Conservation (phyloP, 2,113 vertebrate species). For the Chiloscyllium plagiosum region DNA sequence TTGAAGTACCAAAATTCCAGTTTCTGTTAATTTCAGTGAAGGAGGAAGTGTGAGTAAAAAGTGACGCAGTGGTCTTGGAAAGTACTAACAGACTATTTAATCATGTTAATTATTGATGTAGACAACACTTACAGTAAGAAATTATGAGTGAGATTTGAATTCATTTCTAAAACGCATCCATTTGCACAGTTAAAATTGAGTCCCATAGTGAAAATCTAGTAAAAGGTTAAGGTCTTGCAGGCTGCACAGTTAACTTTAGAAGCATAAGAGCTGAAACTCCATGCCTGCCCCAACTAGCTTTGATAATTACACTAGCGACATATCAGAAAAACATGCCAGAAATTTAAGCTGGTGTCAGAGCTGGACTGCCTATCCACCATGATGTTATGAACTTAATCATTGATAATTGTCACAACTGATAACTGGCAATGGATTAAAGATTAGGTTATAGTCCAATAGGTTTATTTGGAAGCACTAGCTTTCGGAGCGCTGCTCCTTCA, state of each 20-base stretch:
- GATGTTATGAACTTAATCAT: background rate
- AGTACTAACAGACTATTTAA: background rate
- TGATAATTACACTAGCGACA: background rate
- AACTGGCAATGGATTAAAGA: background rate
- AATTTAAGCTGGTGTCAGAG: background rate
- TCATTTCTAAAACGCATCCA: background rate
- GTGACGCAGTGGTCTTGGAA: background rate
- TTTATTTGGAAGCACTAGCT: too few species aligned
- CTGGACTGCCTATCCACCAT: background rate
- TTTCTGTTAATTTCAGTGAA: background rate
- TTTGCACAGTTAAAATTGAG: background rate
- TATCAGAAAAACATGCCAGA: background rate
- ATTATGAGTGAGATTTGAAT: background rate
- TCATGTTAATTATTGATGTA: background rate
- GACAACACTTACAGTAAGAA: background rate
- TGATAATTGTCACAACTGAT: background rate
- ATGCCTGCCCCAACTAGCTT: background rate
- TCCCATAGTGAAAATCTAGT: background rate
- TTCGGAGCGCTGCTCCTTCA: too few species aligned
- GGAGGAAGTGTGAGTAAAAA: background rate
- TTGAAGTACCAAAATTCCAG: background rate
- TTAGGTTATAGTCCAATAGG: too few species aligned
- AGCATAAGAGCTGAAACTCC: background rate
- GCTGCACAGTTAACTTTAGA: background rate
- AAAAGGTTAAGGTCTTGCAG: background rate